These are phyloP conservation scores for Daphoenositta chrysoptera DNA, from an alignment of 2,113 vertebrate genomes.

Conservation along the genomic window DNA sequence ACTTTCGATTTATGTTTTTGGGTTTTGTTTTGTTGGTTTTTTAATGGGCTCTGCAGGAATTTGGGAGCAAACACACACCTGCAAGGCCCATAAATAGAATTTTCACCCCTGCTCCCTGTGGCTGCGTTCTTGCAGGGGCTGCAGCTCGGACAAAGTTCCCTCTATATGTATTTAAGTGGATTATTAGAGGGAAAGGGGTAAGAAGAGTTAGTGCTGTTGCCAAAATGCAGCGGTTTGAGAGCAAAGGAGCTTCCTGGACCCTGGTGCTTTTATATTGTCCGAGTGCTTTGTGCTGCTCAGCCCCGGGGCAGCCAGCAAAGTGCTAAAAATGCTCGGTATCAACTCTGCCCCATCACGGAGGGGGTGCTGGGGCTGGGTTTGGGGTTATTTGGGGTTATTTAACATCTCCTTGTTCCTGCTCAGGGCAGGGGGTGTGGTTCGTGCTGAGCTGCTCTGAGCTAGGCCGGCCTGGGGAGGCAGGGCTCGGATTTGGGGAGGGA, in stretches of 20 bases:
- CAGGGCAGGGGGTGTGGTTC: background rate
- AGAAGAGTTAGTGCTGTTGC: background rate
- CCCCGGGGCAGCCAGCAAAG: background rate
- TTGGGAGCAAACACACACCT: background rate
- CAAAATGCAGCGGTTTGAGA: background rate
- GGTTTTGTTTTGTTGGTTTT: accelerated
- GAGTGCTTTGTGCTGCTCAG: constrained; percentile 52
- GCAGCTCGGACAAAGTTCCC: background rate
- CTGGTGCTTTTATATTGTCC: background rate
- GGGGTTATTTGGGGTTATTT: background rate
- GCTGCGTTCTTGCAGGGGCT: background rate
- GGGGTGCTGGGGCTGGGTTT: background rate
- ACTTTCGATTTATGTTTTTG: accelerated
- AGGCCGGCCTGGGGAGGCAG: background rate
- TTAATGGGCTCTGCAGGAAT: background rate
- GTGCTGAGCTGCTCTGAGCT: background rate
- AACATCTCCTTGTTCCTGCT: background rate
- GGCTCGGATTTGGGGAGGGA: background rate
- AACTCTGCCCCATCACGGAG: accelerated
- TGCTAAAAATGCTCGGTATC: background rate
- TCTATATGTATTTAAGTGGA: background rate
- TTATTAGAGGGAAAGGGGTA: background rate
- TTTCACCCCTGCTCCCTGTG: accelerated
- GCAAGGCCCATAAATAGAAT: background rate
- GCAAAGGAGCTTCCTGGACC: background rate